Percentiles rank a stretch among this genome's conserved stretches.
These are phyloP conservation scores for Aethina tumida DNA, from an alignment of 1,140 invertebrate species.

Conservation along the genomic window DNA sequence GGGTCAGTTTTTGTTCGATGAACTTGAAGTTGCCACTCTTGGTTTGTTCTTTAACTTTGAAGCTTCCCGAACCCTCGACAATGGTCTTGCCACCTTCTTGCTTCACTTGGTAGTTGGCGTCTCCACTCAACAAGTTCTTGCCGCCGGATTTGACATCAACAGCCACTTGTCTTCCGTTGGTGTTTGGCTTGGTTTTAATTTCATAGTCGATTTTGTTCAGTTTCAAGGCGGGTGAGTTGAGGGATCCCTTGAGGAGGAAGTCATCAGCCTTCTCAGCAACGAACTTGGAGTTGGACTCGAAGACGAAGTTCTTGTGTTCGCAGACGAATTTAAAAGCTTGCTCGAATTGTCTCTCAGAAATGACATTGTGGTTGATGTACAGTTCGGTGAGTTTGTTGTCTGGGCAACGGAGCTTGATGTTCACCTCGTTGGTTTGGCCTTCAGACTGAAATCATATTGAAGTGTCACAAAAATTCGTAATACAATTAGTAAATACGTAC, in stretches of 20 bases:
- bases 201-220: slow-evolving; percentile 55
- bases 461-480: too few species aligned
- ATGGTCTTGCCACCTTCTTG: slow-evolving; percentile 59
- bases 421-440: slow-evolving; percentile 11
- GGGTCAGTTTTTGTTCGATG: slow-evolving; percentile 48
- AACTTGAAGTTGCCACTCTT: slow-evolving; percentile 62
- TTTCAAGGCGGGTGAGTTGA: slow-evolving; percentile 56
- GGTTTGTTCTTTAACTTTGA: slow-evolving; percentile 53
- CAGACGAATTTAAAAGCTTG: slow-evolving; percentile 39
- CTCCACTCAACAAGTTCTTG: slow-evolving; percentile 57
- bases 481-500: too few species aligned
- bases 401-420: slow-evolving; percentile 35
- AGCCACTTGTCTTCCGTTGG: slow-evolving; percentile 41
- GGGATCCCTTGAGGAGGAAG: slow-evolving; percentile 47
- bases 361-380: slow-evolving; percentile 40
- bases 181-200: slow-evolving; percentile 48
- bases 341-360: slow-evolving; percentile 47
- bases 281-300: slow-evolving; percentile 43
- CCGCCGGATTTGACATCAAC: slow-evolving; percentile 50
- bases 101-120: slow-evolving; percentile 53
- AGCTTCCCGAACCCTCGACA: slow-evolving; percentile 56
- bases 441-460: too few species aligned
- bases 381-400: slow-evolving; percentile 41
- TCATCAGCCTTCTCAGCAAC: slow-evolving; percentile 53
- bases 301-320: slow-evolving; percentile 38